Conservation (phyloP, 1,140 invertebrate genomes). For the Gonioctena quinquepunctata region DNA sequence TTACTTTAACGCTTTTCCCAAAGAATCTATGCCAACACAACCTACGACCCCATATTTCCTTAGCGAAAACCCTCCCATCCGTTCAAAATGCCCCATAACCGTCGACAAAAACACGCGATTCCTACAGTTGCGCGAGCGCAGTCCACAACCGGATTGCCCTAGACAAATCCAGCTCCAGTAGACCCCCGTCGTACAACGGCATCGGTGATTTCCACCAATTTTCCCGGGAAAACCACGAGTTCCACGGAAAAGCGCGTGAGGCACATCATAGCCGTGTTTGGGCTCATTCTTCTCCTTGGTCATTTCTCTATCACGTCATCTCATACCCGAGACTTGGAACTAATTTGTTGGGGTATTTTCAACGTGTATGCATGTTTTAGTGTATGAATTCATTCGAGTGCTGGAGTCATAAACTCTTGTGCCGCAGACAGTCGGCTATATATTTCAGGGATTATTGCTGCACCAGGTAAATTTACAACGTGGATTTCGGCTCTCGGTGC, state of each 20-base stretch:
- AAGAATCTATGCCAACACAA: too few species aligned
- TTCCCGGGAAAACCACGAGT: conserved; percentile 24
- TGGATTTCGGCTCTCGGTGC: neutral
- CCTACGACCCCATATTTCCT: too few species aligned
- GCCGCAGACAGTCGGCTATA: neutral
- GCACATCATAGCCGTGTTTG: neutral
- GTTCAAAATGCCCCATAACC: neutral
- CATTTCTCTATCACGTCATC: neutral
- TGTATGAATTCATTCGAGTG: neutral
- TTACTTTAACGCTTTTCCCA: too few species aligned
- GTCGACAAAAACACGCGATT: neutral
- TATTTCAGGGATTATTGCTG: conserved; percentile 19
- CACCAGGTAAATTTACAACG: conserved; percentile 10
- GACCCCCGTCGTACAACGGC: conserved; percentile 28
- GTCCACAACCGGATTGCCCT: conserved; percentile 35
- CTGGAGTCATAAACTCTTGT: neutral
- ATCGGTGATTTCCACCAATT: conserved; percentile 30
- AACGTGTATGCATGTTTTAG: neutral
- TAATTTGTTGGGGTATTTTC: neutral
- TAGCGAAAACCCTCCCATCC: neutral
- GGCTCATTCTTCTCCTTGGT: neutral
- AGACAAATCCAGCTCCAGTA: conserved; percentile 43
- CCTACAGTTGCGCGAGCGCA: conserved; percentile 32
- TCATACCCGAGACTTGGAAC: neutral
- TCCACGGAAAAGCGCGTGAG: neutral